These are phyloP conservation scores for Taeniopygia guttata DNA, from an alignment of 2,797 vertebrate species.

Conservation along the genomic window DNA sequence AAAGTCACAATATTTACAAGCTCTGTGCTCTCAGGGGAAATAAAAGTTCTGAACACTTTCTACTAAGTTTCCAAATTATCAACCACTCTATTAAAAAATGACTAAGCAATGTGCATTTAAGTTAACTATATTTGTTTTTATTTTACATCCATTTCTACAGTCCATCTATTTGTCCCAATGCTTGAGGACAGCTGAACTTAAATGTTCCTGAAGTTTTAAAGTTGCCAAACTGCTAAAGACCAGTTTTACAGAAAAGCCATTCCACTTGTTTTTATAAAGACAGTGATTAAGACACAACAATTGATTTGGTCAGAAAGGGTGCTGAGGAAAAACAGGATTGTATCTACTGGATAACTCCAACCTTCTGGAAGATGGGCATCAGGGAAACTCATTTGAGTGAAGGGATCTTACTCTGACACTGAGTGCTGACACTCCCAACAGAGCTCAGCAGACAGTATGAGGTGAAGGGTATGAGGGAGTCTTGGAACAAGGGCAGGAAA, in stretches of 20 bases:
- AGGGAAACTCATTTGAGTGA: background rate
- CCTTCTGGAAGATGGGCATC: background rate
- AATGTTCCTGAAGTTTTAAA: background rate
- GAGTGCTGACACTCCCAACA: background rate
- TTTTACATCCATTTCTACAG: background rate
- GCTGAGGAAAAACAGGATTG: background rate
- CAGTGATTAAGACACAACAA: background rate
- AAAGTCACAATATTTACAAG: background rate
- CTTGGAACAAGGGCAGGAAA: background rate
- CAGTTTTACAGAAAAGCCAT: background rate
- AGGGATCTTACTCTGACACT: background rate
- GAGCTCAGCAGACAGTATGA: background rate
- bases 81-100: background rate
- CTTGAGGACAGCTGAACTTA: background rate
- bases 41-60: background rate
- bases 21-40: background rate
- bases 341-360: background rate
- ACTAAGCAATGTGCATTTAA: background rate
- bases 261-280: background rate
- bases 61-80: background rate
- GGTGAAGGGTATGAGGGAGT: background rate
- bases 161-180: background rate
- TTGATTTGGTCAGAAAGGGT: background rate
- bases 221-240: background rate
- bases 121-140: background rate